Conservation (phyloP, 2,113 vertebrate species). For the Accipiter cooperii region DNA sequence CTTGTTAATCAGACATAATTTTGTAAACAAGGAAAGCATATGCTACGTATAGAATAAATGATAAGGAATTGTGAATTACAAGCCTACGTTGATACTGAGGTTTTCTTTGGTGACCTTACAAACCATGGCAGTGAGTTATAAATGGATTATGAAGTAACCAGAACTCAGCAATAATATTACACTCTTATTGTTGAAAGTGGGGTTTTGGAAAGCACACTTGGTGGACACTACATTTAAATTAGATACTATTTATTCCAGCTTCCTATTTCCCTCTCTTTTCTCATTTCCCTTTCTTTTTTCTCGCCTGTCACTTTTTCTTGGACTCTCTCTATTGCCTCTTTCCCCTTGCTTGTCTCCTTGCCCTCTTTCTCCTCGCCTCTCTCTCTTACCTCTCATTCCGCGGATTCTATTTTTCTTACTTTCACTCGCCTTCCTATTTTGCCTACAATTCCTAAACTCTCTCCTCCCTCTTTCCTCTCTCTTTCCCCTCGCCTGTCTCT, state of each 20-base stretch:
- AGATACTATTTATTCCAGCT: not conserved
- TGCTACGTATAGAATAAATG: not conserved
- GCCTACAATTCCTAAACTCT: no score
- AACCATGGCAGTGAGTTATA: not conserved
- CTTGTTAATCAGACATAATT: not conserved
- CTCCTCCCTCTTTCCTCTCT: no score
- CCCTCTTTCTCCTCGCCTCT: no score
- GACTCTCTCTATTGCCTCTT: no score
- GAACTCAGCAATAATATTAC: not conserved
- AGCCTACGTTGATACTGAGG: not conserved
- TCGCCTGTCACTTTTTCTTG: no score
- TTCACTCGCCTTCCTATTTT: no score
- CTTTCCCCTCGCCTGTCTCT: no score
- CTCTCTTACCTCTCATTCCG: no score
- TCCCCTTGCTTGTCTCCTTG: no score
- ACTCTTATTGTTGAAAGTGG: not conserved
- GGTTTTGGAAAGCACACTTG: not conserved
- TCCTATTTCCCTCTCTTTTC: not conserved
- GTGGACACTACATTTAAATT: not conserved
- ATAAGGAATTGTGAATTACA: not conserved
- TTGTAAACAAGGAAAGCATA: slow-evolving; percentile 16
- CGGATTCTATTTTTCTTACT: no score
- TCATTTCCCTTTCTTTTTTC: no score
- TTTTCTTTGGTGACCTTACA: not conserved
- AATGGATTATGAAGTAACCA: not conserved